Base-by-base conservation (phyloP, 1,140 invertebrate genomes). In the Drosophila lacertosa region DNA sequence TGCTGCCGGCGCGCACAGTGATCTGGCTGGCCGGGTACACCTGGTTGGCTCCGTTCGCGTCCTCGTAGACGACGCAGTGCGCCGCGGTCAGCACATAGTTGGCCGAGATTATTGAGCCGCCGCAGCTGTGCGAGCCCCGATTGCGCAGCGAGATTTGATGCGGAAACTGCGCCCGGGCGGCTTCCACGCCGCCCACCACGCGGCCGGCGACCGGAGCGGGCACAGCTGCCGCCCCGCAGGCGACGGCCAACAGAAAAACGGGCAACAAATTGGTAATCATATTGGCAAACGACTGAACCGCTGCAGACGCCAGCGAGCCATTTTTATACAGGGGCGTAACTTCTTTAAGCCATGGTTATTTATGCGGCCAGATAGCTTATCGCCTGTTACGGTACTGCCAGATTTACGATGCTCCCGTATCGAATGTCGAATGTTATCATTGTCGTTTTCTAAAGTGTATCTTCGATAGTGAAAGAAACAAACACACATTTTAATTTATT, bases 1-100 rank as follows among this genome's bases (percentile, higher is more conserved):
- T 74, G 33, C 32, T 44, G 11, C 89, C 89, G 6, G 74, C 73
- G 0, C 83, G 89, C 4, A 90, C 50, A 11, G 40, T 73, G 0
- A 86, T 47, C 0, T 58, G 51, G 0, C 45, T 55, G 0, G 68
- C 16, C 0, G 60, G 39, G 22, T 69, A 65, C 0, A 62, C 11
- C 1, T 54, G 13, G 3, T 40, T 3, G 0, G 10, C 11, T 0
- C 60, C 53, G 2, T 47, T 64, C 1, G n/a, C 48, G 18, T 75
- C 26, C 4, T 13, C 1, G 3, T 53, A 66, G 11, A 53, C 58
- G 10, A 90, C 79, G 58, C 94, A 94, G 62, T 94, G 94, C 40
- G 93, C 93, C 2, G 94, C 94, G 0, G 93, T 94, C 2, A 94
- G 75, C 24, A 94, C 91, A 67, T 90, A 93, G 54, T 91, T 88